Percentiles rank a stretch among this genome's conserved stretches.
Conservation (phyloP, 2,113 vertebrate genomes). For the Jacana jacana region DNA sequence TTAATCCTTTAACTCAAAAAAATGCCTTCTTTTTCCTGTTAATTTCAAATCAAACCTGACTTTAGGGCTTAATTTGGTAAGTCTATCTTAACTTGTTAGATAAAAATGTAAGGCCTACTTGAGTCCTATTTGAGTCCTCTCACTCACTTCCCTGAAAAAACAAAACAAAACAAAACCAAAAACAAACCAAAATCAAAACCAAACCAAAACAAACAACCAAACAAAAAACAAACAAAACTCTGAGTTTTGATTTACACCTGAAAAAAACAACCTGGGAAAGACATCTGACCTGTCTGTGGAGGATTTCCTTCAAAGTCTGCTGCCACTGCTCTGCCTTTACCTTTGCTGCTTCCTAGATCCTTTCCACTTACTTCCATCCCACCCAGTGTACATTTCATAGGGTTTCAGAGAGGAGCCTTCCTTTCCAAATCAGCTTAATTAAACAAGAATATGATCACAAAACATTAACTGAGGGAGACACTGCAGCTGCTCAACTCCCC, state of each 20-base stretch:
- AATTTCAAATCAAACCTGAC: not conserved
- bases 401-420: not conserved
- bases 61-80: not conserved
- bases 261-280: not conserved
- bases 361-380: not conserved
- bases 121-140: not conserved
- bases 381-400: not conserved
- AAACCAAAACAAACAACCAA: too few relatives aligned
- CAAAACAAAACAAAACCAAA: too few relatives aligned
- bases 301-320: not conserved
- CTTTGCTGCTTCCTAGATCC: not conserved
- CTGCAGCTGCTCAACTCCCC: not conserved
- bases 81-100: not conserved
- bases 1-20: not conserved
- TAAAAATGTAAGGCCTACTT: not conserved
- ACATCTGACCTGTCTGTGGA: not conserved
- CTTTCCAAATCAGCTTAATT: not conserved
- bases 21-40: not conserved
- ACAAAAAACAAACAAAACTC: too few relatives aligned
- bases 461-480: not conserved
- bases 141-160: not conserved
- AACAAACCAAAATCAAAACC: too few relatives aligned
- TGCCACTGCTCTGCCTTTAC: not conserved
- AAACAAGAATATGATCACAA: not conserved
- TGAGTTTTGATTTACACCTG: fast-evolving